Evolutionary conservation across 2,113 vertebrate genomes (phyloP).

Genomic region (Gymnorhina tibicen): DNA sequence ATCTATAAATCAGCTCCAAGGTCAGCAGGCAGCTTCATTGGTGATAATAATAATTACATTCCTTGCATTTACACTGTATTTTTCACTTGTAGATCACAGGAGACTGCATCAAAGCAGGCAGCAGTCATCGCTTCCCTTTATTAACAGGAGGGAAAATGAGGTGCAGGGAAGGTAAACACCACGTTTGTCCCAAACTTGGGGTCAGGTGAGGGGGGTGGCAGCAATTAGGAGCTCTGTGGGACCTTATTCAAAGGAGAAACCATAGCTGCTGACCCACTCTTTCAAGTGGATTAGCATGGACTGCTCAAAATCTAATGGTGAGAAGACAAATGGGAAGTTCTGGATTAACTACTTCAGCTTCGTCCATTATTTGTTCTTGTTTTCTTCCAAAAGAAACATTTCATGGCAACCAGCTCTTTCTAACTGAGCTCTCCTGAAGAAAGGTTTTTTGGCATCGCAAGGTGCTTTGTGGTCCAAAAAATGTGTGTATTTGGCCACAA

Average conservation of each 20-base stretch:
- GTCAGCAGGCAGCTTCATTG: not conserved
- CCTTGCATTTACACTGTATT: not conserved
- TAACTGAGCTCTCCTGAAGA: not conserved
- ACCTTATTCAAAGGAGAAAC: not conserved
- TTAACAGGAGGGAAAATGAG: not conserved
- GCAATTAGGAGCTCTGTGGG: not conserved
- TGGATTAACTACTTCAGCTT: not conserved
- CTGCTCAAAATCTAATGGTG: not conserved
- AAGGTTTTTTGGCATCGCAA: not conserved
- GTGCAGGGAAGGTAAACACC: not conserved
- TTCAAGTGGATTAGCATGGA: not conserved
- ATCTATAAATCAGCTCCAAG: slow-evolving; percentile 20
- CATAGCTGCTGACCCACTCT: not conserved
- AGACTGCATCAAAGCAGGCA: slow-evolving; percentile 31
- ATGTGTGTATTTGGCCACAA: not conserved
- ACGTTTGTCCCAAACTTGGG: not conserved
- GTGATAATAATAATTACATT: slow-evolving; percentile 44
- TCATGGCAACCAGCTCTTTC: not conserved
- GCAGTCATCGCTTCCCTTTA: not conserved
- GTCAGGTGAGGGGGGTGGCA: not conserved
- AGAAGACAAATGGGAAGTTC: not conserved
- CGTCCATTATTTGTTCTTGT: not conserved
- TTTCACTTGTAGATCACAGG: slow-evolving; percentile 26
- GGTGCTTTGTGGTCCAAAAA: not conserved
- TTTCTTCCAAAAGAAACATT: not conserved